Evolutionary conservation across 2,797 vertebrate species (phyloP).

Genomic region (Naso thynnoides): DNA sequence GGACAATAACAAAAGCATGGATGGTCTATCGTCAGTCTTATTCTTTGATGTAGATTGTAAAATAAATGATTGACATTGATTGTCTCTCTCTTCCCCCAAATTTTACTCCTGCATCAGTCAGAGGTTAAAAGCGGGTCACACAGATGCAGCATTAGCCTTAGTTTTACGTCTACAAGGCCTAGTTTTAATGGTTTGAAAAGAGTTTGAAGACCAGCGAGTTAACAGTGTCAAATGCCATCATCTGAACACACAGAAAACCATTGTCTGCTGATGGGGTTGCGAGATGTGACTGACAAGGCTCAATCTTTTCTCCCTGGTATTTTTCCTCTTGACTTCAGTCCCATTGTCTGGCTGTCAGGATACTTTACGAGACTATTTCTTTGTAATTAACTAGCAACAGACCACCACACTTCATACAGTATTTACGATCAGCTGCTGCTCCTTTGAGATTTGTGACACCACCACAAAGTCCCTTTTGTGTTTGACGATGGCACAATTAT

Average conservation of each 20-base stretch:
- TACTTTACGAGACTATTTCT: conserved; percentile 3
- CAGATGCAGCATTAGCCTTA: not conserved
- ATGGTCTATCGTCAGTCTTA: too few relatives aligned
- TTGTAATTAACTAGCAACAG: conserved; percentile 2
- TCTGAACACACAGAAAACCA: conserved; percentile 23
- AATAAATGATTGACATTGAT: not conserved
- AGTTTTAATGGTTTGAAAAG: conserved; percentile 24
- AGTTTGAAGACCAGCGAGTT: conserved; percentile 18
- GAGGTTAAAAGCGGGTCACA: conserved; percentile 9
- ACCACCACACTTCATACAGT: conserved; percentile 37
- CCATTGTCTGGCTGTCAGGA: not conserved
- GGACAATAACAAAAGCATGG: too few relatives aligned
- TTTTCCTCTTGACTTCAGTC: conserved; percentile 15
- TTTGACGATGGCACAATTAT: conserved; percentile 1
- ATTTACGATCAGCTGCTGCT: conserved; percentile 11
- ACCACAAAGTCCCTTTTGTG: conserved; percentile 32
- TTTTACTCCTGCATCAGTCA: conserved; percentile 1
- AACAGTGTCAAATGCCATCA: conserved; percentile 29
- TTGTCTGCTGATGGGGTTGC: conserved; percentile 19
- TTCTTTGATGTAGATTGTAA: not conserved
- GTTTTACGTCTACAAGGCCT: not conserved
- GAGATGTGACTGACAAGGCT: conserved; percentile 25
- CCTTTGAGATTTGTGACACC: conserved; percentile 5
- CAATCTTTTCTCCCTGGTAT: conserved; percentile 33
- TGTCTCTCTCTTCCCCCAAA: not conserved